Conservation (phyloP, 2,888 invertebrate species). For the Aphrophora alni region DNA sequence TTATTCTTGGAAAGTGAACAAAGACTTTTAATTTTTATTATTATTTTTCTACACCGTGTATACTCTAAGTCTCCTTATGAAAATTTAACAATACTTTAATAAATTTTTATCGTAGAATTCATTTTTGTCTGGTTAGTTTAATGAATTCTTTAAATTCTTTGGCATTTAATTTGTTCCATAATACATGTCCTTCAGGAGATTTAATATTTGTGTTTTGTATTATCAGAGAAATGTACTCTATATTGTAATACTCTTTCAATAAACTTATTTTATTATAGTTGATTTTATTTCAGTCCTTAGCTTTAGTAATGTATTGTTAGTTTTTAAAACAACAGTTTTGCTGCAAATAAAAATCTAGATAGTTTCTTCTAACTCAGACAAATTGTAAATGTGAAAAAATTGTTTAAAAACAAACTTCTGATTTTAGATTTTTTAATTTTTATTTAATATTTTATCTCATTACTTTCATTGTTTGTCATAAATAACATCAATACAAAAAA, state of each 20-base stretch:
- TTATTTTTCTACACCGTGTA: background rate
- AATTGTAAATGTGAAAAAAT: no score
- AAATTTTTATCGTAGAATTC: background rate
- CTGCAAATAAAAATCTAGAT: no score
- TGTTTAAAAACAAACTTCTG: no score
- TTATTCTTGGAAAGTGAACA: slow-evolving; percentile 82
- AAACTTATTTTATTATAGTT: slow-evolving; percentile 6
- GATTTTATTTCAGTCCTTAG: background rate
- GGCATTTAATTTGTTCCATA: background rate
- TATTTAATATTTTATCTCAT: no score
- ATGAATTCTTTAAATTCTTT: background rate
- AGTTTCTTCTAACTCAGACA: no score
- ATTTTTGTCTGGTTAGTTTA: background rate
- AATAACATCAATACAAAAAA: no score
- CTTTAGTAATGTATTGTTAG: background rate
- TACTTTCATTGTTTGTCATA: no score
- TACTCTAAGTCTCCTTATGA: background rate
- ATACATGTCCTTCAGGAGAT: background rate
- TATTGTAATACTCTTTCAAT: slow-evolving; percentile 1
- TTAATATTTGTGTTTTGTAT: background rate
- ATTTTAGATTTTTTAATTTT: no score
- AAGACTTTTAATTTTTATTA: background rate
- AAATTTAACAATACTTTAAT: background rate
- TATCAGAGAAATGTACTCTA: background rate
- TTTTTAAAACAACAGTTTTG: no score